Evolutionary conservation across 1,140 invertebrate species (phyloP).

Genomic region (Arctopsyche grandis): DNA sequence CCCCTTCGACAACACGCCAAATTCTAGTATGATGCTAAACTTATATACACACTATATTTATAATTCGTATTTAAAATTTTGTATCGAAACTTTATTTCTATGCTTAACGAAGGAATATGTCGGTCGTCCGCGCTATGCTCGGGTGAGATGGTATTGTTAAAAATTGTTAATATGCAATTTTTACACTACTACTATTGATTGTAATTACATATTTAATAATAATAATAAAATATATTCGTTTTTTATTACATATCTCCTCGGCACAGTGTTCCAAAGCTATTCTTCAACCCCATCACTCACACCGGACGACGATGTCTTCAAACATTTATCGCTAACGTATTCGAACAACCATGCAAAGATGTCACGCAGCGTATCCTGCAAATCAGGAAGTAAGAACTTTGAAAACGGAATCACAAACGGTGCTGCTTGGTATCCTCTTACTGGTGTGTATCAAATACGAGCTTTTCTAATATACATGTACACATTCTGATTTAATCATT

Average conservation of each 20-base stretch:
- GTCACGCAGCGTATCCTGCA: conserved; percentile 84
- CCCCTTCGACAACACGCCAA: conserved; percentile 92
- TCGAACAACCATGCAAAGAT: conserved; percentile 89
- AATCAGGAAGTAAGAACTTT: conserved; percentile 77
- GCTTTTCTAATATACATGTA: conserved; percentile 56
- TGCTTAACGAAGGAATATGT: conserved; percentile 78
- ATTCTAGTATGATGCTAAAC: conserved; percentile 79
- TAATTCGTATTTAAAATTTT: not conserved
- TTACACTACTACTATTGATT: not conserved
- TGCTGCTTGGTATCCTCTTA: conserved; percentile 91
- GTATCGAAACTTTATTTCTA: conserved; percentile 55
- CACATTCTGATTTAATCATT: too few species aligned
- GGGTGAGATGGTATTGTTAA: conserved; percentile 68
- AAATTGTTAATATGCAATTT: conserved; percentile 18
- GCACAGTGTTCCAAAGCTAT: conserved; percentile 83
- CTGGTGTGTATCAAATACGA: conserved; percentile 76
- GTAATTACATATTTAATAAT: not conserved
- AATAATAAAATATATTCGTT: conserved; percentile 33
- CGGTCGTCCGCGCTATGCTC: conserved; percentile 82
- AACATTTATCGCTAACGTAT: conserved; percentile 88
- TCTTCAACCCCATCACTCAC: conserved; percentile 81
- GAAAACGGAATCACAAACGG: conserved; percentile 91
- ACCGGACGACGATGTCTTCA: conserved; percentile 95
- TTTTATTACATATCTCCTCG: conserved; percentile 67
- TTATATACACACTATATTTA: conserved; percentile 8